Evolutionary conservation across 2,113 vertebrate genomes (phyloP).

Genomic region (Amblyornis subalaris): DNA sequence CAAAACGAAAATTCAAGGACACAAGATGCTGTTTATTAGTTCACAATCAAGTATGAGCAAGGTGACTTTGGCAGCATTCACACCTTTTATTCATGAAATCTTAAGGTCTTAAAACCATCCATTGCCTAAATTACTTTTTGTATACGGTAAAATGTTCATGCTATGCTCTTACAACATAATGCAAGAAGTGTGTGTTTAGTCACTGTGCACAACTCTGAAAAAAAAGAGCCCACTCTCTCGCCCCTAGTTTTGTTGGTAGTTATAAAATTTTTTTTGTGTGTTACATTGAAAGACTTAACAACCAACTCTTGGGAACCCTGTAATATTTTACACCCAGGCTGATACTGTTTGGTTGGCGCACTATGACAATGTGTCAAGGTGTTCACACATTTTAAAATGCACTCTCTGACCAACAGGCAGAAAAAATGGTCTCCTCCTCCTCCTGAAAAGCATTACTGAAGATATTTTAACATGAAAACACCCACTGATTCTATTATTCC

Average conservation of each 20-base stretch:
- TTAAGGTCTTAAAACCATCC: not conserved
- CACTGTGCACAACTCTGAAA: not conserved
- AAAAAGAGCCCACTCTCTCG: rapidly evolving
- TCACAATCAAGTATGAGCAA: not conserved
- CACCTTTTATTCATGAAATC: not conserved
- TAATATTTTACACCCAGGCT: not conserved
- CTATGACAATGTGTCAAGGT: not conserved
- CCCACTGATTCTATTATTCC: not conserved
- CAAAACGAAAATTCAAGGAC: not conserved
- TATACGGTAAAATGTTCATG: not conserved
- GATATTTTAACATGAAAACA: not conserved
- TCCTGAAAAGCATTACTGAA: not conserved
- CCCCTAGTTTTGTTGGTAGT: not conserved
- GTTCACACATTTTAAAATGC: not conserved
- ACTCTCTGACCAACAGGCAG: not conserved
- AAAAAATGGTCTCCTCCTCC: not conserved
- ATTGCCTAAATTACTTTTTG: not conserved
- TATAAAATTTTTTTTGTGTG: not conserved
- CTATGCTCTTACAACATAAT: not conserved
- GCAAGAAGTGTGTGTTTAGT: not conserved
- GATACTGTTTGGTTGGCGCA: not conserved
- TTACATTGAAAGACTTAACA: not conserved
- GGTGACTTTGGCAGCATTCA: not conserved
- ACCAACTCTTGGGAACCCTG: not conserved
- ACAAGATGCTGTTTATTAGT: not conserved